phyloP scores from a whole-genome alignment of 2,113 vertebrate species.

The Tapirus terrestris region DNA sequence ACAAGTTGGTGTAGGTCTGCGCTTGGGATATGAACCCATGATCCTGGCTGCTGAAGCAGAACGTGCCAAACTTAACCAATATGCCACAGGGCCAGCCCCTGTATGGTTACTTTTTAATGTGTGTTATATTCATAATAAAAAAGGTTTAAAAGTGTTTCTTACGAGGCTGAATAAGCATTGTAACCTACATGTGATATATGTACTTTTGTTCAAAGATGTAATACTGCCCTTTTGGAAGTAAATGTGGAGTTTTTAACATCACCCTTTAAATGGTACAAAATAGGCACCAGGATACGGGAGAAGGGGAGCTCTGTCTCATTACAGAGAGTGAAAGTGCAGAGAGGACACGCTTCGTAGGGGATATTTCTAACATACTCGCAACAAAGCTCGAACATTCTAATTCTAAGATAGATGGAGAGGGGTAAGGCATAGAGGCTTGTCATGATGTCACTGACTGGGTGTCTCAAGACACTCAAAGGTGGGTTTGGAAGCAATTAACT shows the following conservation, averaged over 20 bases:
- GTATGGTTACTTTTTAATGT: background rate
- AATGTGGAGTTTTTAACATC: background rate
- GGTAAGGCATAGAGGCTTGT: background rate
- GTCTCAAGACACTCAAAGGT: too few relatives aligned
- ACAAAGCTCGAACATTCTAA: background rate
- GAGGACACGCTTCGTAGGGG: background rate
- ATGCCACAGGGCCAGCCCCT: too few relatives aligned
- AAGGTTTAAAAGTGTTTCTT: background rate
- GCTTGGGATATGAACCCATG: too few relatives aligned
- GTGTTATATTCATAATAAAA: background rate
- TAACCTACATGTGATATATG: background rate
- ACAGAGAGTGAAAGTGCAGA: background rate
- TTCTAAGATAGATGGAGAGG: background rate
- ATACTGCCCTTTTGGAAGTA: background rate
- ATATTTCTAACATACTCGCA: background rate
- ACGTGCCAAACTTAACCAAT: too few relatives aligned
- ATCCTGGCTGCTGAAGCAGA: too few relatives aligned
- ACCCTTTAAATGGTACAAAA: background rate
- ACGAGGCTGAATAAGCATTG: background rate
- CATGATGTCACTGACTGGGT: background rate
- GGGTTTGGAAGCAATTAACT: too few relatives aligned
- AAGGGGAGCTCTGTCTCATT: background rate
- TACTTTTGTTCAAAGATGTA: slow-evolving; percentile 4
- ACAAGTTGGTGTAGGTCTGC: too few relatives aligned
- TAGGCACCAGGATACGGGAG: background rate